phyloP scores from a whole-genome alignment of 2,888 invertebrate genomes.

The Drosophila neotestacea region DNA sequence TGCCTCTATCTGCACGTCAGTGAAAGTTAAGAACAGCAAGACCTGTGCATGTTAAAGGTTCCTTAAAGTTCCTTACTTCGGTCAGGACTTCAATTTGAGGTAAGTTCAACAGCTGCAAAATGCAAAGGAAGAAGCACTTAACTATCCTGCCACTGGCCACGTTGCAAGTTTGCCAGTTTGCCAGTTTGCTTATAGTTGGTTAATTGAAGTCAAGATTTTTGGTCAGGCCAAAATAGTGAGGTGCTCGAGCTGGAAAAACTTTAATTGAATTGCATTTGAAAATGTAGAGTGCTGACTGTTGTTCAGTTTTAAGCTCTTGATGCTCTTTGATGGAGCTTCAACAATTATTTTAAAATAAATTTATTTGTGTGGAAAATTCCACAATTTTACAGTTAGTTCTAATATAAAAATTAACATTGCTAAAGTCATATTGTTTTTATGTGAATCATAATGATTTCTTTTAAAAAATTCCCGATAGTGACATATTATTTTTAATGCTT shows the following conservation, averaged over 20 bases:
- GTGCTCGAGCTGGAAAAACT: conserved; percentile 3
- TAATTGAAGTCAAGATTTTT: conserved; percentile 61
- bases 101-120: conserved; percentile 41
- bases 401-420: no score
- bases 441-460: no score
- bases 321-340: neutral
- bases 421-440: no score
- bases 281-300: conserved; percentile 6
- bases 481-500: no score
- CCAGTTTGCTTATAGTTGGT: conserved; percentile 65
- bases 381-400: neutral
- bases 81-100: conserved; percentile 55
- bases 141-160: conserved; percentile 18
- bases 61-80: conserved; percentile 41
- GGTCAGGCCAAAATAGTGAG: neutral
- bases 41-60: conserved; percentile 41
- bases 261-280: conserved; percentile 57
- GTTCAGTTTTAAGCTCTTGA: neutral
- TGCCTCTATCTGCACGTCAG: conserved; percentile 12
- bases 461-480: no score
- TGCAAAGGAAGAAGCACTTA: conserved; percentile 22
- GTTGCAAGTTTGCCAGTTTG: conserved; percentile 34
- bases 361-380: neutral
- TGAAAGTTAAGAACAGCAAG: conserved; percentile 30
- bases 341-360: neutral